Evolutionary conservation across 2,797 vertebrate species (phyloP).

Genomic region (Adrianichthys oophorus): DNA sequence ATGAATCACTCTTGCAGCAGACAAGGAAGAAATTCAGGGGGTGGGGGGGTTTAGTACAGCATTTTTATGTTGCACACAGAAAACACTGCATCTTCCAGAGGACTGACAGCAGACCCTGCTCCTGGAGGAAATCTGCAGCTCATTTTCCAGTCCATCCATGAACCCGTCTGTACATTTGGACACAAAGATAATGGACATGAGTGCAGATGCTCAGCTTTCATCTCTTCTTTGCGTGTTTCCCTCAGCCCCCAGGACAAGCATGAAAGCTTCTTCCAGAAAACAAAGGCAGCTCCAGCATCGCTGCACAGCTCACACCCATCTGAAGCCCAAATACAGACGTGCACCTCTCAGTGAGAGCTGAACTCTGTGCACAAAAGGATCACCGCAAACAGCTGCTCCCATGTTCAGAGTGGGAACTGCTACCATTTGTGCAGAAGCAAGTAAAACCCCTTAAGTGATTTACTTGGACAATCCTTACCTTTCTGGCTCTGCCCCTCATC

Average conservation of each 20-base stretch:
- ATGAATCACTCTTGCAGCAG: constrained; percentile 53
- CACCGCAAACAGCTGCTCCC: constrained; percentile 62
- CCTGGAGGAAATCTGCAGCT: constrained; percentile 28
- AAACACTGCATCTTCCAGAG: constrained; percentile 26
- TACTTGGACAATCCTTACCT: constrained; percentile 77
- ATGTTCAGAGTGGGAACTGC: constrained; percentile 32
- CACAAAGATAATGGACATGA: constrained; percentile 49
- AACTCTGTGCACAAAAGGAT: constrained; percentile 70
- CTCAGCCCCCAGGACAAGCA: constrained; percentile 55
- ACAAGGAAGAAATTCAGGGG: constrained; percentile 1
- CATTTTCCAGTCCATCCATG: constrained; percentile 14
- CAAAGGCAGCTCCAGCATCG: constrained; percentile 70
- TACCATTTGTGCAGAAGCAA: constrained; percentile 37
- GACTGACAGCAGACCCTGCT: constrained; percentile 18
- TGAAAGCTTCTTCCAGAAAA: constrained; percentile 68
- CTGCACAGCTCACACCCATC: constrained; percentile 65
- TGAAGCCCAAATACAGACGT: constrained; percentile 41
- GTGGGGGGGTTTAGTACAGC: constrained; percentile 24
- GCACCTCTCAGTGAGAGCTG: constrained; percentile 51
- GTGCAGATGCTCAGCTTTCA: constrained; percentile 20
- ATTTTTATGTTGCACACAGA: constrained; percentile 52
- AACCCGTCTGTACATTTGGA: constrained; percentile 17
- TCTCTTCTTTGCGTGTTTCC: constrained; percentile 34
- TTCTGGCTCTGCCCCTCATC: constrained; percentile 98
- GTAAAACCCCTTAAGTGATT: no score